Conservation (phyloP, 2,888 invertebrate genomes). For the Cantharis rustica region DNA sequence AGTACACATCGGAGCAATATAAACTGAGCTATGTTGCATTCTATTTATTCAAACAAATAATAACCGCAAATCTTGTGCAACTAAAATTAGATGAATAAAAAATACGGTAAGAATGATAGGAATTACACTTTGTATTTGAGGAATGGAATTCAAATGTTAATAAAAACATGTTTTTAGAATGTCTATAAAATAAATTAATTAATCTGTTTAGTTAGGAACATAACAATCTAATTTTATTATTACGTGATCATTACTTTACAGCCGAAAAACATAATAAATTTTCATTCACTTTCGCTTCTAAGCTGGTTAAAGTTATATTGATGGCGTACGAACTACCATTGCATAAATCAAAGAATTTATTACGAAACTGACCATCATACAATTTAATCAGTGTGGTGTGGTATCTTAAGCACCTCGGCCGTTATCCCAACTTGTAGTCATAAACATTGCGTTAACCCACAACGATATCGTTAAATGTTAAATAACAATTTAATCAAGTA, state of each 20-base stretch:
- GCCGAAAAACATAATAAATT: background rate
- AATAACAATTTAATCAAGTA: slow-evolving; percentile 2
- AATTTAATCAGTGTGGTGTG: slow-evolving; percentile 22
- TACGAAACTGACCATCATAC: slow-evolving; percentile 18
- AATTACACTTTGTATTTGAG: background rate
- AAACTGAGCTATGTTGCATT: background rate
- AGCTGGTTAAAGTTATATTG: background rate
- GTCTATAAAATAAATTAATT: background rate
- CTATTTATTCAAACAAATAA: background rate
- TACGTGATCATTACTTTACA: background rate
- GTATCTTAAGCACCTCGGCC: slow-evolving; percentile 1
- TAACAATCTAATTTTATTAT: background rate
- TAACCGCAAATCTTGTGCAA: background rate
- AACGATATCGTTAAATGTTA: slow-evolving; percentile 1
- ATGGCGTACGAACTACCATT: slow-evolving; percentile 11
- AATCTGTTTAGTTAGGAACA: background rate
- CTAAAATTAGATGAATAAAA: background rate
- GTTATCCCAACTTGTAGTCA: slow-evolving; percentile 6
- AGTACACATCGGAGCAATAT: background rate
- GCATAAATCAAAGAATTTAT: slow-evolving; percentile 22
- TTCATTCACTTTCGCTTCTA: background rate
- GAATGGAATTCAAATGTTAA: background rate
- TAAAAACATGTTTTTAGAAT: background rate
- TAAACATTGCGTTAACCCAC: slow-evolving; percentile 10
- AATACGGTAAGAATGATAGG: background rate